phyloP scores from a whole-genome alignment of 23 tunicate species.

The Ciona savignyi region DNA sequence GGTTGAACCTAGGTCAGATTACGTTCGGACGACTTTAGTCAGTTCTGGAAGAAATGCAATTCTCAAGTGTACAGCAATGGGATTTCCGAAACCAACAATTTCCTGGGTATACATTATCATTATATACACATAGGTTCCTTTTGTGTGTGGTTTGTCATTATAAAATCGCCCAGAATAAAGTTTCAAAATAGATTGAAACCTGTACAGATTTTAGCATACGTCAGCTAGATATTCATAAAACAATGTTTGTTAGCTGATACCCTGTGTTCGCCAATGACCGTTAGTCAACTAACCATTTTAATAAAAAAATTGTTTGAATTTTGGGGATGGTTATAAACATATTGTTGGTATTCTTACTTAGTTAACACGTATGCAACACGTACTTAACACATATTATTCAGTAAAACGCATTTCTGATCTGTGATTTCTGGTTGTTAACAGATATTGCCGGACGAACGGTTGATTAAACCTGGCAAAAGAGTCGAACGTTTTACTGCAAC shows the following conservation, averaged over 20 bases:
- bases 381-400: neutral
- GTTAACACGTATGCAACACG: too few relatives aligned
- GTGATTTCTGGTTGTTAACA: neutral
- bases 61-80: slow-evolving; percentile 13
- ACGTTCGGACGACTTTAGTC: slow-evolving; percentile 1
- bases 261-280: too few relatives aligned
- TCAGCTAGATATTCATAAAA: too few relatives aligned
- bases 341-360: too few relatives aligned
- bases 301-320: too few relatives aligned
- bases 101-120: slow-evolving; percentile 3
- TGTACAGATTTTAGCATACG: too few relatives aligned
- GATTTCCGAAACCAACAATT: neutral
- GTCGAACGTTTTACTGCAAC: slow-evolving; percentile 13
- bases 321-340: too few relatives aligned
- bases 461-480: slow-evolving; percentile 3
- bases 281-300: too few relatives aligned
- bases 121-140: too few relatives aligned
- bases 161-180: neutral
- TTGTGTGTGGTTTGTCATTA: too few relatives aligned
- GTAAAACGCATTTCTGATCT: neutral
- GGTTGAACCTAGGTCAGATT: slow-evolving; percentile 16
- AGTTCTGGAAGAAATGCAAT: neutral
- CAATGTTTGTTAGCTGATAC: too few relatives aligned
- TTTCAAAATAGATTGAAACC: neutral
- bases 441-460: slow-evolving; percentile 30